These are phyloP conservation scores for Montifringilla adamsi DNA, from an alignment of 2,113 vertebrate genomes.

Conservation along the genomic window DNA sequence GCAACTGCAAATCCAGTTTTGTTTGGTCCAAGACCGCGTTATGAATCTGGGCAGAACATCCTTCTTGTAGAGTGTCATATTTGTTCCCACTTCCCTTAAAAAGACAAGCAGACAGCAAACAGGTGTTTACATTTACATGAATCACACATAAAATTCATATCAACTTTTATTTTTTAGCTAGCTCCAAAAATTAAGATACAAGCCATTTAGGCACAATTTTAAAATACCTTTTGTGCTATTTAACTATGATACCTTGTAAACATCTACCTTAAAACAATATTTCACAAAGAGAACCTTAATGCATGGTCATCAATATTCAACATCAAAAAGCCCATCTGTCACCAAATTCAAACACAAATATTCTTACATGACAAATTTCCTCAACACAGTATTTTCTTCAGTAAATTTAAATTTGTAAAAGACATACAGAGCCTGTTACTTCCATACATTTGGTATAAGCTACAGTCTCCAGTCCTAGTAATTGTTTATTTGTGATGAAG, in stretches of 20 bases:
- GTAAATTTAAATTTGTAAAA: not conserved
- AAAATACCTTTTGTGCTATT: not conserved
- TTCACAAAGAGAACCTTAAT: not conserved
- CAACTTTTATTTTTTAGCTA: not conserved
- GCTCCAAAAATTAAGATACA: not conserved
- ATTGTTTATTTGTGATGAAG: not conserved
- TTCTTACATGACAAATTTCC: not conserved
- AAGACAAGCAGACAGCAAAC: not conserved
- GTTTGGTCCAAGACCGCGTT: slow-evolving; percentile 85
- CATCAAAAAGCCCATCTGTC: not conserved
- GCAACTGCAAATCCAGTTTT: slow-evolving; percentile 79
- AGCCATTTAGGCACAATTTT: not conserved
- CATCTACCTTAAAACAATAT: not conserved
- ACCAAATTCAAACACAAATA: not conserved
- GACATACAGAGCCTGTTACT: not conserved
- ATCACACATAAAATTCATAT: not conserved
- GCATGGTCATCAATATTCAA: not conserved
- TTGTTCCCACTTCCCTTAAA: slow-evolving; percentile 76
- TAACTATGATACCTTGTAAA: not conserved
- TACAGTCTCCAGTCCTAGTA: not conserved
- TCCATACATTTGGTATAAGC: not conserved
- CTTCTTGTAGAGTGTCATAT: slow-evolving; percentile 76
- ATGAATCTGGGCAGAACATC: slow-evolving; percentile 88
- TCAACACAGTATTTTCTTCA: not conserved
- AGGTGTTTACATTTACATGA: not conserved